Base-by-base conservation (phyloP, 2,113 vertebrate genomes). In the Prietella phreatophila region DNA sequence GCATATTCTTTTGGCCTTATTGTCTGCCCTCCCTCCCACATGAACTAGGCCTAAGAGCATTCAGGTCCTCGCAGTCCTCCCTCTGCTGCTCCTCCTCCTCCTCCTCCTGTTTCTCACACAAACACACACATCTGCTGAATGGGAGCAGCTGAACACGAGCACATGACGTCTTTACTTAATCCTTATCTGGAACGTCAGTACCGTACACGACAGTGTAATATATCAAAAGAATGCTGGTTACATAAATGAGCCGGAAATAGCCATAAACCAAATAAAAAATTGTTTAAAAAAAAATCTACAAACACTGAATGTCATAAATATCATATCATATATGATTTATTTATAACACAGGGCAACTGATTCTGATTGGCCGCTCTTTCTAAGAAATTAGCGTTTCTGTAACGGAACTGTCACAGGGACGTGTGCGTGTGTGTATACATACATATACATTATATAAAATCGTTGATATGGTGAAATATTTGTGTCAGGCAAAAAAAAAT, bases 101-200 rank as follows among this genome's bases (percentile, higher is more conserved):
- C 39, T 82, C 82, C 61, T 67, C 85, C 85, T 61, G 73, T 83
- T 87, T 88, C 84, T 89, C 89, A 75, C 86, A 75, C 87, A 92
- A 89, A 93, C 89, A 83, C 86, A 76, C 87, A 92, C 89, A 93
- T 91, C 84, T 73, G 69, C 69, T 73, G 71, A 73, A 73, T 11
- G 84, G 88, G 90, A 94, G 94, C 93, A 94, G 94, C 94, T 94
- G 93, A 93, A 92, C 61, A 2, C 88, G 90, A 92, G 94, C 92
- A 93, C 92, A 93, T 93, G 92, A 92, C 87, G 86, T 90, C 87
- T 11, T 27, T 27, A 50, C 9, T 27, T 50, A 76, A 76, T 88
- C 92, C 91, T 84, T 91, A 92, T 87, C 65, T 84, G 55, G 55
- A 85, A 2, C 58, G 67, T 87, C 85, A 65, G 58, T 33, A 39